Percentiles rank a stretch among this genome's conserved stretches.
These are phyloP conservation scores for Eupithecia dodoneata DNA, from an alignment of 2,888 invertebrate species.

Conservation along the genomic window DNA sequence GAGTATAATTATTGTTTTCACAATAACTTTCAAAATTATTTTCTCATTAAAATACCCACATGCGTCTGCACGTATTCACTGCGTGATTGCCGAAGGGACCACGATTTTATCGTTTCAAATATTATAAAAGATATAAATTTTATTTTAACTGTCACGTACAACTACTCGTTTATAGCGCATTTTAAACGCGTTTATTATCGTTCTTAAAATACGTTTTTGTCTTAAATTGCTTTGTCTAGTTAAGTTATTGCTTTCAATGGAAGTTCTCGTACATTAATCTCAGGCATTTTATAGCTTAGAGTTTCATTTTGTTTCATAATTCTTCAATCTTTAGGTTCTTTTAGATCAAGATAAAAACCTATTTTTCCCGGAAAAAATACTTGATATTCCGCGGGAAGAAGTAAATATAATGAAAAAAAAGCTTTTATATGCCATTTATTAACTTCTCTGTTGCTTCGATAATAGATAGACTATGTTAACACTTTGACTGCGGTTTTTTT, in stretches of 20 bases:
- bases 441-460: background rate
- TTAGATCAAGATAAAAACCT: background rate
- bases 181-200: background rate
- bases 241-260: background rate
- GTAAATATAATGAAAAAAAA: too few species aligned
- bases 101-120: background rate
- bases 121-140: background rate
- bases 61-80: conserved; percentile 1
- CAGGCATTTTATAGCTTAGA: background rate
- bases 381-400: background rate
- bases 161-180: background rate
- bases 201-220: background rate
- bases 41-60: background rate
- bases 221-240: background rate
- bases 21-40: background rate
- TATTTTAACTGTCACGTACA: background rate
- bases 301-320: background rate
- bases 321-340: too few species aligned
- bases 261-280: background rate
- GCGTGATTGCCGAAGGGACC: background rate
- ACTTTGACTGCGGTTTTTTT: too few species aligned
- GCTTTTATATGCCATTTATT: background rate
- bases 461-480: too few species aligned
- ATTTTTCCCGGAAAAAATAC: background rate
- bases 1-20: background rate